Evolutionary conservation across 1,140 invertebrate genomes (phyloP).

Genomic region (Eulimnadia texana): DNA sequence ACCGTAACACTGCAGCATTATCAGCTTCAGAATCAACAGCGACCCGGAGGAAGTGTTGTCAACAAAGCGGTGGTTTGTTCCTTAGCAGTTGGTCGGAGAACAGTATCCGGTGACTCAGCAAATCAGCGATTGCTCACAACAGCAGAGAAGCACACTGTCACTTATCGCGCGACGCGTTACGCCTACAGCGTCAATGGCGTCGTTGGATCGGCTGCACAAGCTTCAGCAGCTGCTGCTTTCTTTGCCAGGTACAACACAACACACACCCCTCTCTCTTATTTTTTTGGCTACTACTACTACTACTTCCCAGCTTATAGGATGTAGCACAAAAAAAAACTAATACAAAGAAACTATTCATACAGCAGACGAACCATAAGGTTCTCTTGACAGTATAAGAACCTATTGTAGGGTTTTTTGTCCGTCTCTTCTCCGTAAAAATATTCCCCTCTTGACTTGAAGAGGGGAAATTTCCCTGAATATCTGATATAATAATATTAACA

Average conservation of each 20-base stretch:
- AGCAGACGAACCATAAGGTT: no score
- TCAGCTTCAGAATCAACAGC: background rate
- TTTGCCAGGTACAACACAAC: slow-evolving; percentile 31
- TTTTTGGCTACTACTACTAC: background rate
- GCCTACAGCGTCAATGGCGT: slow-evolving; percentile 32
- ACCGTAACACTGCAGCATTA: background rate
- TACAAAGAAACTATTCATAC: no score
- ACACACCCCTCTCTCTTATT: background rate
- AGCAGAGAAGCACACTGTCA: background rate
- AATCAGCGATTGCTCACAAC: background rate
- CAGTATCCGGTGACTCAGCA: background rate
- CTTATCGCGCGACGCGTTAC: slow-evolving; percentile 32
- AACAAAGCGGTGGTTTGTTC: background rate
- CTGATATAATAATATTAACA: no score
- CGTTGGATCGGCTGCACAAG: slow-evolving; percentile 31
- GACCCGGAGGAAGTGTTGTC: no score
- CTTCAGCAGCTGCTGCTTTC: slow-evolving; percentile 33
- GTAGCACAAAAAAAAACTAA: no score
- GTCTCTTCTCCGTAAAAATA: no score
- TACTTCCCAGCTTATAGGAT: no score
- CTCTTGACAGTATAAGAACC: no score
- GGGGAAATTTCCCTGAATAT: no score
- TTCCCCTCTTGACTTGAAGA: no score
- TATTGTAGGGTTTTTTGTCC: no score
- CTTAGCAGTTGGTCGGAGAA: no score